Evolutionary conservation across 2,888 invertebrate species (phyloP).

Genomic region (Chrysomela aeneicollis): DNA sequence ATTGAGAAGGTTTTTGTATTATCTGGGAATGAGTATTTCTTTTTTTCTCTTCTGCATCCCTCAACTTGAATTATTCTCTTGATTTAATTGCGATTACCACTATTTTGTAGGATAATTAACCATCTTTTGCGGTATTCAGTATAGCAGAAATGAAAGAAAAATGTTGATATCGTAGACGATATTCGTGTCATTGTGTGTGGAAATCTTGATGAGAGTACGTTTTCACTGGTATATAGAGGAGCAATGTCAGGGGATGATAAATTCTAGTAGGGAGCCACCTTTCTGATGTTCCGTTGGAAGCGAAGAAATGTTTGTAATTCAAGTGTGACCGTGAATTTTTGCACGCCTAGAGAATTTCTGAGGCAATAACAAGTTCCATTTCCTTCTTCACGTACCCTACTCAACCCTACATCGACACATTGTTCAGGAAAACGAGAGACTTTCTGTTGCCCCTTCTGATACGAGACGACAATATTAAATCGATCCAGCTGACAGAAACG

Average conservation of each 20-base stretch:
- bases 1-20: too few relatives aligned
- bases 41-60: too few relatives aligned
- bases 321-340: not conserved
- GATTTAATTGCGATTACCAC: too few relatives aligned
- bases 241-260: not conserved
- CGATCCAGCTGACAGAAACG: conserved; percentile 16
- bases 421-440: conserved; percentile 15
- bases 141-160: too few relatives aligned
- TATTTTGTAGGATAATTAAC: too few relatives aligned
- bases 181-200: too few relatives aligned
- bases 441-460: conserved; percentile 21
- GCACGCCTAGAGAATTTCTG: not conserved
- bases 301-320: not conserved
- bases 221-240: too few relatives aligned
- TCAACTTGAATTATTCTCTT: too few relatives aligned
- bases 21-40: too few relatives aligned
- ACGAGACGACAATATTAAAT: conserved; percentile 23
- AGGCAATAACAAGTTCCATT: not conserved
- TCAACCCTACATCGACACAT: not conserved
- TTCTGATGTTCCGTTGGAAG: not conserved
- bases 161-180: too few relatives aligned
- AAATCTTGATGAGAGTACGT: too few relatives aligned
- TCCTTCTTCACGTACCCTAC: not conserved
- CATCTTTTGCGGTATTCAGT: too few relatives aligned
- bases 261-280: not conserved